phyloP scores from a whole-genome alignment of 2,113 vertebrate genomes.

The Macrotus californicus region DNA sequence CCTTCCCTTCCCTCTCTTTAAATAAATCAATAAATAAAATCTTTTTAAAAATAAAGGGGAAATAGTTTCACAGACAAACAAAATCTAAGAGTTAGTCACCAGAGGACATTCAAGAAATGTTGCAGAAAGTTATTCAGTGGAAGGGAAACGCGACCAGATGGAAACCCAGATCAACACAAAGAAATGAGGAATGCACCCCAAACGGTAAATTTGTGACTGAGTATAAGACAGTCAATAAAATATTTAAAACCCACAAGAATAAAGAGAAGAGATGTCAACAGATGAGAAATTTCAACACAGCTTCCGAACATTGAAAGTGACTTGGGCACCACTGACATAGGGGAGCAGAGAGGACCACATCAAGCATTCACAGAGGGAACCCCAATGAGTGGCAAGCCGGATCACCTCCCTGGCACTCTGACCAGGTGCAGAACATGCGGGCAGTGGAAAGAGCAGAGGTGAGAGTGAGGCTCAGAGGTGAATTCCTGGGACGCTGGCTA shows the following conservation, averaged over 20 bases:
- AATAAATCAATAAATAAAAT: too few relatives aligned
- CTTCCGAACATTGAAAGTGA: neutral
- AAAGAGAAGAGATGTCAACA: constrained; percentile 30
- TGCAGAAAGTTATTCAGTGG: constrained; percentile 29
- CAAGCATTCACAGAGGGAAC: neutral
- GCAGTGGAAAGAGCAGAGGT: neutral
- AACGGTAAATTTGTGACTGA: constrained; percentile 42
- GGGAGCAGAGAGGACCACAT: neutral
- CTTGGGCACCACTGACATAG: neutral
- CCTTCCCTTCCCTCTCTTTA: too few relatives aligned
- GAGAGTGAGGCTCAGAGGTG: neutral
- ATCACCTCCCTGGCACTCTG: neutral
- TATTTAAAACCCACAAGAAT: constrained; percentile 57
- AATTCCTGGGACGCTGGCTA: neutral
- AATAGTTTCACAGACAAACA: neutral
- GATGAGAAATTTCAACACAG: constrained; percentile 1
- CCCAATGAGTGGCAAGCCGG: neutral
- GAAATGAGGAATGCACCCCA: constrained; percentile 16
- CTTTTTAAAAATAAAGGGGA: neutral
- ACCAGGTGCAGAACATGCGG: neutral
- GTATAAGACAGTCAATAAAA: constrained; percentile 47
- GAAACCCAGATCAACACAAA: constrained; percentile 44
- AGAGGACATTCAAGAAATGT: constrained; percentile 5
- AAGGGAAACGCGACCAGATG: constrained; percentile 37
- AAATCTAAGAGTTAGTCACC: constrained; percentile 17